These are phyloP conservation scores for Gallinago stenura DNA, from an alignment of 2,797 vertebrate genomes.

Conservation along the genomic window DNA sequence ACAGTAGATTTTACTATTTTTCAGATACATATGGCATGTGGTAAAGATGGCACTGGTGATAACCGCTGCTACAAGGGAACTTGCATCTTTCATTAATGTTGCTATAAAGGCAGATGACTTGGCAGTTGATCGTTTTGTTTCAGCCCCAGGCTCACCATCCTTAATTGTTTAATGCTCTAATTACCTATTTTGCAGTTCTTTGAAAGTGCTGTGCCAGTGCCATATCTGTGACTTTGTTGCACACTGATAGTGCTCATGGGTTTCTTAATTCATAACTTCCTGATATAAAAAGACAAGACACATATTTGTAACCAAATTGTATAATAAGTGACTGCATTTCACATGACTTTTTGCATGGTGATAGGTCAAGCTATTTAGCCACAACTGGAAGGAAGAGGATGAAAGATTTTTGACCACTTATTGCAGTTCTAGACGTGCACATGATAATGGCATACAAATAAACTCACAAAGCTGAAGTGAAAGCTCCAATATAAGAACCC, in stretches of 20 bases:
- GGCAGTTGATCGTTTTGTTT: background rate
- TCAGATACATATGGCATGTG: background rate
- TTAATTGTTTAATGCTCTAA: background rate
- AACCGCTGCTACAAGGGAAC: background rate
- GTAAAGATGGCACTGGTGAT: background rate
- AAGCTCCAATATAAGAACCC: background rate
- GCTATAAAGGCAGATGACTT: background rate
- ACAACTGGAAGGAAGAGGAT: background rate
- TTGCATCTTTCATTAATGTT: background rate
- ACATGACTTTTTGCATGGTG: background rate
- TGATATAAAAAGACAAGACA: background rate
- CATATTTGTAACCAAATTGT: background rate
- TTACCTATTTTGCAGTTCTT: background rate
- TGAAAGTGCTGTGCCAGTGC: background rate
- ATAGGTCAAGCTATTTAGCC: background rate
- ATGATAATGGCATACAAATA: background rate
- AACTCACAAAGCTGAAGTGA: background rate
- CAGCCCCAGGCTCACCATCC: background rate
- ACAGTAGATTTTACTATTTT: background rate
- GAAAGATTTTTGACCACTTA: background rate
- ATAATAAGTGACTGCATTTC: background rate
- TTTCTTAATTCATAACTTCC: background rate
- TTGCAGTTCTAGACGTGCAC: background rate
- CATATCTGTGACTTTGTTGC: background rate
- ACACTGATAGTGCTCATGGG: background rate